phyloP scores from a whole-genome alignment of 2,113 vertebrate species.

The Gymnorhina tibicen region DNA sequence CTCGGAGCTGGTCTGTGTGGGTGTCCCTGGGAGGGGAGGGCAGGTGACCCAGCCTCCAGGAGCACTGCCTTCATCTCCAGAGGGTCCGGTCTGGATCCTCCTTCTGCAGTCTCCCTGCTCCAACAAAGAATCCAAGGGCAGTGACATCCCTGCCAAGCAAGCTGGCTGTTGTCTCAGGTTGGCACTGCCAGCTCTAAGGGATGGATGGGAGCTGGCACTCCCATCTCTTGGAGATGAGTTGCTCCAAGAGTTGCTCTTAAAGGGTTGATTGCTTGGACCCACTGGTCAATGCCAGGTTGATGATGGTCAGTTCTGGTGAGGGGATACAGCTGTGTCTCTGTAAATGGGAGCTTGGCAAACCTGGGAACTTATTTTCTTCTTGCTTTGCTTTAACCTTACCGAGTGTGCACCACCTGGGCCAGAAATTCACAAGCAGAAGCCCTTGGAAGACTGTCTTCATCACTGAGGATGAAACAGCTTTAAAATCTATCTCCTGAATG shows the following conservation, averaged over 20 bases:
- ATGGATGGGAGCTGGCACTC: not conserved
- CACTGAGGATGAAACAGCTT: not conserved
- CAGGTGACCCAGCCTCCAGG: not conserved
- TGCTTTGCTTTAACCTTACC: not conserved
- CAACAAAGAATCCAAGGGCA: not conserved
- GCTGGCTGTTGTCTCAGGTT: not conserved
- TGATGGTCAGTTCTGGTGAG: not conserved
- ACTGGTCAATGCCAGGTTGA: not conserved
- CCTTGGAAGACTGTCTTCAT: not conserved
- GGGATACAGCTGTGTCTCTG: not conserved
- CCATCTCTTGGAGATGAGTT: not conserved
- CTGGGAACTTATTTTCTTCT: not conserved
- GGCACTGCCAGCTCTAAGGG: not conserved
- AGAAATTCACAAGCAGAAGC: not conserved
- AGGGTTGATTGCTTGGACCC: not conserved
- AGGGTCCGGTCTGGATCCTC: not conserved
- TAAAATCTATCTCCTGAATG: not conserved
- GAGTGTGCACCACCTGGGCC: not conserved
- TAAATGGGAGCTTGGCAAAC: not conserved
- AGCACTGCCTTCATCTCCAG: not conserved
- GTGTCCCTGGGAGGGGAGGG: not conserved
- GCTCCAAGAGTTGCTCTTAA: not conserved
- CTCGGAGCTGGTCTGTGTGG: fast-evolving
- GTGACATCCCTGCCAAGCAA: not conserved
- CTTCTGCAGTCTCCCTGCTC: not conserved